Base-by-base conservation (phyloP, 2,113 vertebrate genomes). In the Notiomystis cincta region DNA sequence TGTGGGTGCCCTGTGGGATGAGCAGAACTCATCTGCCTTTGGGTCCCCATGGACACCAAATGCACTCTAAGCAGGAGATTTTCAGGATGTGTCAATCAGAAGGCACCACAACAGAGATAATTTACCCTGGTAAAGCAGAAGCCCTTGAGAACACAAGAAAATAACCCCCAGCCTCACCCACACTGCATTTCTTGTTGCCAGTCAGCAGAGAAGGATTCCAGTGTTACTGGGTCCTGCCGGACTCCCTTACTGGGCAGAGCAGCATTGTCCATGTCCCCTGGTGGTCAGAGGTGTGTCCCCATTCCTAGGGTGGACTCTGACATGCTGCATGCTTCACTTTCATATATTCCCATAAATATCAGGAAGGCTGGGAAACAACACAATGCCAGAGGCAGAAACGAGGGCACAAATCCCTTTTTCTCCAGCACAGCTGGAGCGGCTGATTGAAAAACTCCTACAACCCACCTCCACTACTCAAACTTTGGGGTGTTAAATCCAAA, bases 401-500 rank as follows among this genome's bases (percentile, higher is more conserved):
- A 18, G 20, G 56, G 22, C 64, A 40, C 7, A 3, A n/a, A 23
- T 31, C 42, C 54, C 53, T 31, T 2, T 82, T 91, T 82, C 84
- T 61, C 53, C 27, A 75, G 89, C 48, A n/a, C 62, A 81, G 47
- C 80, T 53, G 60, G 56, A 56, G 3, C 3, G 1, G 44, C 15
- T 16, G 27, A 85, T 53, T 30, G 84, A 82, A 80, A 87, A 91
- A 40, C 86, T 91, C 82, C 3, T 2, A 33, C 53, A 17, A 31
- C 7, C 7, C 21, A 62, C 31, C 0, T 10, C n/a, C 37, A 35
- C 42, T 44, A 42, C 67, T 93, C 88, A 67, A 98, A 97, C 81
- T 97, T 98, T 82, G 94, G 96, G 80, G 71, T 95, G 84, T 89
- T 92, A 90, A 96, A 97, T 90, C 95, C 88, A 78, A 97, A 97